These are phyloP conservation scores for Falco berigora DNA, from an alignment of 2,797 vertebrate genomes.

Conservation along the genomic window DNA sequence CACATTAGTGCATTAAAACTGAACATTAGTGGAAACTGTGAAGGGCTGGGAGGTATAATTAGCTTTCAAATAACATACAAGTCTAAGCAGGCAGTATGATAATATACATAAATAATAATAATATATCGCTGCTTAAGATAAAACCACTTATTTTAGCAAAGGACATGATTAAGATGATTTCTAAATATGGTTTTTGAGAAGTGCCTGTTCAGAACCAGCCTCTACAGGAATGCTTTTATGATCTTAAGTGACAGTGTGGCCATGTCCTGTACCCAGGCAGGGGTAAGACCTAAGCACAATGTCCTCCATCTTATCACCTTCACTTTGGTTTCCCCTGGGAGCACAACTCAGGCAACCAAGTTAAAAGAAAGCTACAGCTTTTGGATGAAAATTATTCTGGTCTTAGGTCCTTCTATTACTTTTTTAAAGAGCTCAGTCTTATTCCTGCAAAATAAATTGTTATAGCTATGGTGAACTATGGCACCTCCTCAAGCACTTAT, in stretches of 20 bases:
- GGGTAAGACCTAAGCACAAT: not conserved
- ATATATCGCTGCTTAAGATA: not conserved
- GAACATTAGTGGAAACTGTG: slow-evolving; percentile 10
- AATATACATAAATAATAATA: slow-evolving; percentile 52
- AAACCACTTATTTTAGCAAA: slow-evolving; percentile 10
- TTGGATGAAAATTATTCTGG: not conserved
- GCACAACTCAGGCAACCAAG: not conserved
- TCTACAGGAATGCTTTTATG: not conserved
- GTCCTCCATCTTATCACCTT: not conserved
- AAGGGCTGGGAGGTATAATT: slow-evolving; percentile 44
- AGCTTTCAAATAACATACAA: slow-evolving; percentile 26
- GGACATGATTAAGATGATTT: slow-evolving; percentile 5
- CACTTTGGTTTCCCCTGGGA: not conserved
- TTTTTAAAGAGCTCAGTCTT: not conserved
- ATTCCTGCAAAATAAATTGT: not conserved
- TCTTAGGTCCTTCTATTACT: not conserved
- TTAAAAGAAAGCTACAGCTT: not conserved
- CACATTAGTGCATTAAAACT: slow-evolving; percentile 16
- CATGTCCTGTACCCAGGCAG: not conserved
- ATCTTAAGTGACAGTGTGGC: not conserved
- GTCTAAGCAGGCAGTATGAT: slow-evolving; percentile 17
- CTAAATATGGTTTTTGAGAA: not conserved
- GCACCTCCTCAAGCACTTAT: not conserved
- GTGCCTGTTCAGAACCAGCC: not conserved
- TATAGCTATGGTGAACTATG: not conserved